These are phyloP conservation scores for Platerodrilus igneus DNA, from an alignment of 2,888 invertebrate species.

Conservation along the genomic window DNA sequence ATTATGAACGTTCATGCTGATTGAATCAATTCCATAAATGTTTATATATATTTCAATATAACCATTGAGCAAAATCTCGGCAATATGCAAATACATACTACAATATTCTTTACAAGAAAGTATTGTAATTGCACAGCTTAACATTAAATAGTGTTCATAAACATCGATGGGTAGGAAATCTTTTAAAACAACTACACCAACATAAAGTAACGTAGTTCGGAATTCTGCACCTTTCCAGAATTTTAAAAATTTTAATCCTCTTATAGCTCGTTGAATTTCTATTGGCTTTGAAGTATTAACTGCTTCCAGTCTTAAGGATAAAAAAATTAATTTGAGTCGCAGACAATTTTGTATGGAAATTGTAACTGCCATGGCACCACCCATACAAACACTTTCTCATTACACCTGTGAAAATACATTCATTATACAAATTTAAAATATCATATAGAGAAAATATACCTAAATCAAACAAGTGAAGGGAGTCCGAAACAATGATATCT, in stretches of 20 bases:
- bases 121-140: slow-evolving; percentile 16
- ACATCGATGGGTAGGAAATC: slow-evolving; percentile 16
- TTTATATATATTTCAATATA: slow-evolving; percentile 20
- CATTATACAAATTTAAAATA: neutral
- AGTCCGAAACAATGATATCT: slow-evolving; percentile 20
- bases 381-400: slow-evolving; percentile 17
- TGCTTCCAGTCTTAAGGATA: slow-evolving; percentile 6
- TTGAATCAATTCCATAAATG: slow-evolving; percentile 34
- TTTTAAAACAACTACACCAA: slow-evolving; percentile 26
- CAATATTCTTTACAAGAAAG: slow-evolving; percentile 5
- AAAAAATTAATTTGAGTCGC: slow-evolving; percentile 3
- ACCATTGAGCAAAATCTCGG: slow-evolving; percentile 16
- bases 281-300: slow-evolving; percentile 18
- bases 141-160: slow-evolving; percentile 15
- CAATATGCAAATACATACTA: neutral
- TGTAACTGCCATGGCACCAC: slow-evolving; percentile 18
- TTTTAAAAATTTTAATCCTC: slow-evolving; percentile 22
- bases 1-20: slow-evolving; percentile 38
- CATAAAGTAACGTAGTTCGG: slow-evolving; percentile 28
- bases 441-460: slow-evolving; percentile 1
- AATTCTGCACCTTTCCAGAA: slow-evolving; percentile 28
- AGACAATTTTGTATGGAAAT: slow-evolving; percentile 17
- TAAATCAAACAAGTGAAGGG: slow-evolving; percentile 20
- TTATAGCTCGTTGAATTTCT: slow-evolving; percentile 25
- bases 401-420: slow-evolving; percentile 9